Evolutionary conservation across 2,797 vertebrate genomes (phyloP).

Genomic region (Tamandua tetradactyla): DNA sequence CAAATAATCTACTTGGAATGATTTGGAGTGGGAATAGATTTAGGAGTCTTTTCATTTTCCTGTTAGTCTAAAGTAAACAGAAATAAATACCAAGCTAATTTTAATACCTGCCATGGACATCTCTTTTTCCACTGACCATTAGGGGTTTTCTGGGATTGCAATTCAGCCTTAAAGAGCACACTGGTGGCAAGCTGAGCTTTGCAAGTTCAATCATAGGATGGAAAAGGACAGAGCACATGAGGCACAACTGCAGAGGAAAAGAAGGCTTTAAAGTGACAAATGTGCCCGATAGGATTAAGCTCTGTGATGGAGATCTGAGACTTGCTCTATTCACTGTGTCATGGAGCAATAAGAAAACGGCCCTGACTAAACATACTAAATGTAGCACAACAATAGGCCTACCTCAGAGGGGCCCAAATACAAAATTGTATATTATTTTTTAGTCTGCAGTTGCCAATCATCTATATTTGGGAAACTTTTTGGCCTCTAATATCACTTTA

Average conservation of each 20-base stretch:
- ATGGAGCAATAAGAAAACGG: not conserved
- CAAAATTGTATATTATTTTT: not conserved
- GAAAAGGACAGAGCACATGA: not conserved
- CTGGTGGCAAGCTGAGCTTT: not conserved
- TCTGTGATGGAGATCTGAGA: not conserved
- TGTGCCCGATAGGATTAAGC: not conserved
- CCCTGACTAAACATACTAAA: slow-evolving; percentile 21
- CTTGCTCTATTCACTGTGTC: not conserved
- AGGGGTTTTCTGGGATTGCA: not conserved
- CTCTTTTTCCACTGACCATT: not conserved
- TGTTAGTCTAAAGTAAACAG: slow-evolving; percentile 27
- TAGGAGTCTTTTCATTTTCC: not conserved
- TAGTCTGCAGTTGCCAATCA: slow-evolving; percentile 6
- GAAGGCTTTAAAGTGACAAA: not conserved
- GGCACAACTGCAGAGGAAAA: not conserved
- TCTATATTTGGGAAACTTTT: not conserved
- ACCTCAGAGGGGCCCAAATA: not conserved
- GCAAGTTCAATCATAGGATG: not conserved
- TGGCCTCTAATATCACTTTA: not conserved
- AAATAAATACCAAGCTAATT: not conserved
- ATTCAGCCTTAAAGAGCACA: not conserved
- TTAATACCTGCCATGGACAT: not conserved
- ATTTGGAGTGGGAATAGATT: not conserved
- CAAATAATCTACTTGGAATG: slow-evolving; percentile 34
- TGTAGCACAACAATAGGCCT: not conserved